Base-by-base conservation (phyloP, 2,797 vertebrate genomes). In the Tadarida brasiliensis region DNA sequence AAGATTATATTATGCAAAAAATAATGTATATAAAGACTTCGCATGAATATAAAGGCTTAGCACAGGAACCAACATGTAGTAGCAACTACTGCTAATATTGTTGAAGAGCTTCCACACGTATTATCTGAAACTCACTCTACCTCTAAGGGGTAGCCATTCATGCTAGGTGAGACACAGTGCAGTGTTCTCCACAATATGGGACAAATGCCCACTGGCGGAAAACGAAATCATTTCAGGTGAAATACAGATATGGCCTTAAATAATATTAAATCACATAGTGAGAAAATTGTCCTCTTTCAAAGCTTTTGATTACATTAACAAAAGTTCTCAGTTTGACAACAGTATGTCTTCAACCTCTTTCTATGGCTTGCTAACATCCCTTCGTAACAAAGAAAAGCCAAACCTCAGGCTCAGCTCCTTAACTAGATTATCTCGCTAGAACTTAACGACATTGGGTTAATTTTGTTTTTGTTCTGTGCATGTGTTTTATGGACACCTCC, bases 281-380 rank as follows among this genome's bases (percentile, higher is more conserved):
- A 91, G 84, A 96, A 95, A 94, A 90, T 81, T 57, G 16, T 85
- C 22, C 49, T 93, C 22, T 87, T 95, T 84, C 59, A 92, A 95
- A 92, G 30, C 26, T 22, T 94, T 73, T 94, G 81, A 96, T 92
- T 85, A 77, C 15, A 61, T 44, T 85, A 81, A 65, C 26, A 71
- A 84, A 83, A 71, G 15, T 71, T 83, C 81, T 90, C 51, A 47
- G 51, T 87, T 93, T 83, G 80, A 59, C 76, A 59, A 24, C 71
- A 67, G n/a, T 61, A 35, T 91, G 22, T 84, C 83, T 93, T 94
- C 54, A 49, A 11, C 22, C 11, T 93, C 51, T 74, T 83, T 93
- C 59, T 81, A 35, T 73, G 35, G 9, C n/a, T 92, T 81, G 16
- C n/a, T 87, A 83, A 94, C 70, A 44, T 88, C 39, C 4, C 19